Conservation (phyloP, 2,888 invertebrate genomes). For the Pasiphila rectangulata region DNA sequence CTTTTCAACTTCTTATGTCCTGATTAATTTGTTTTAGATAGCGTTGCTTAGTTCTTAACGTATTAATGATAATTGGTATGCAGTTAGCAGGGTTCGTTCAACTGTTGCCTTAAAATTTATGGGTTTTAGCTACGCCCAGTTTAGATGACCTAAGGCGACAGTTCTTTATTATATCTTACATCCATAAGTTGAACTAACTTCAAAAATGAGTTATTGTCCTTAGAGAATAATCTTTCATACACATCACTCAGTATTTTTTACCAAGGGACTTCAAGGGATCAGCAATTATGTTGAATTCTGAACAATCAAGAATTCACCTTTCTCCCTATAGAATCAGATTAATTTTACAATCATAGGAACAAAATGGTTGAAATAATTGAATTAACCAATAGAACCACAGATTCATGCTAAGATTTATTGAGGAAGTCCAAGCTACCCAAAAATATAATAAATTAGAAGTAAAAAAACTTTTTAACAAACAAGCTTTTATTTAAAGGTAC, state of each 20-base stretch:
- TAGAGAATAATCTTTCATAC: neutral
- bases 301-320: no score
- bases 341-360: no score
- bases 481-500: no score
- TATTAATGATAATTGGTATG: constrained; percentile 24
- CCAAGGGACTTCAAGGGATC: no score
- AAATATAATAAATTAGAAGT: no score
- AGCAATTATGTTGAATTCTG: no score
- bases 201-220: neutral
- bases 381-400: no score
- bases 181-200: neutral
- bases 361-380: no score
- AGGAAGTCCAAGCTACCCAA: no score
- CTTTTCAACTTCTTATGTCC: constrained; percentile 26
- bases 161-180: constrained; percentile 2
- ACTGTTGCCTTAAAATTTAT: constrained; percentile 23
- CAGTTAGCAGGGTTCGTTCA: constrained; percentile 30
- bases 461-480: no score
- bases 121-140: constrained; percentile 15
- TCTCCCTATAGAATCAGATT: no score
- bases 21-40: constrained; percentile 44
- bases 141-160: constrained; percentile 17
- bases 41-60: constrained; percentile 18
- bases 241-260: neutral
- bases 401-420: no score